A percentile compares a stretch with the other conserved stretches of the same genome.
These are phyloP conservation scores for Myanophis thanlyinensis DNA, from an alignment of 2,113 vertebrate genomes.

Conservation along the genomic window DNA sequence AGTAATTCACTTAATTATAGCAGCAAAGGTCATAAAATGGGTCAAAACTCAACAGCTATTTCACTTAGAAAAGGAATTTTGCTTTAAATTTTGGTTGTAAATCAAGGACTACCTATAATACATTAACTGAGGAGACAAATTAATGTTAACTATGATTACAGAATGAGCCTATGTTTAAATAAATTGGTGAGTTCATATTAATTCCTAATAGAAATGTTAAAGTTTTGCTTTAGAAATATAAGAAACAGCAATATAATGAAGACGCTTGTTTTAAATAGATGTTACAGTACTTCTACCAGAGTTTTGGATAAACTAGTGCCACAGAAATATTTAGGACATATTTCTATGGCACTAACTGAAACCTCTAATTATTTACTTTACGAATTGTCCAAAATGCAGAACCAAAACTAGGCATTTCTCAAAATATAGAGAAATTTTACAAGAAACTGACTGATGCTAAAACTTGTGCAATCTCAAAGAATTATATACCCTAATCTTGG, in stretches of 20 bases:
- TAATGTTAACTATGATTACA: not conserved
- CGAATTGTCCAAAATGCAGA: not conserved
- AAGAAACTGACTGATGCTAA: not conserved
- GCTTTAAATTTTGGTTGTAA: not conserved
- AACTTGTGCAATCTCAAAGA: not conserved
- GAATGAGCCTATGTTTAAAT: not conserved
- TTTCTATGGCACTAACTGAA: too few species aligned
- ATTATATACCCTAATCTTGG: not conserved
- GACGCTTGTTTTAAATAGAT: not conserved
- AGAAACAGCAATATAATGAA: not conserved
- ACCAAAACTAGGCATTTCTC: not conserved
- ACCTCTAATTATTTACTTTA: not conserved
- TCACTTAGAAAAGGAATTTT: not conserved
- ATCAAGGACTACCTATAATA: not conserved
- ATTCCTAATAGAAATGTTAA: not conserved
- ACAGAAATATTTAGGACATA: not conserved
- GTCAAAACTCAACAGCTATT: not conserved
- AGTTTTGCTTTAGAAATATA: not conserved
- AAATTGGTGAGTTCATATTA: not conserved
- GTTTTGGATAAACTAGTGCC: not conserved
- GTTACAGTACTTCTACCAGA: not conserved
- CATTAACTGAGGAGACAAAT: not conserved
- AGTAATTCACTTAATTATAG: not conserved
- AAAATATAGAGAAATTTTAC: not conserved
- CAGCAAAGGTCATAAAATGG: not conserved